Evolutionary conservation across 2,797 vertebrate species (phyloP).

Genomic region (Periophthalmus magnuspinnatus): DNA sequence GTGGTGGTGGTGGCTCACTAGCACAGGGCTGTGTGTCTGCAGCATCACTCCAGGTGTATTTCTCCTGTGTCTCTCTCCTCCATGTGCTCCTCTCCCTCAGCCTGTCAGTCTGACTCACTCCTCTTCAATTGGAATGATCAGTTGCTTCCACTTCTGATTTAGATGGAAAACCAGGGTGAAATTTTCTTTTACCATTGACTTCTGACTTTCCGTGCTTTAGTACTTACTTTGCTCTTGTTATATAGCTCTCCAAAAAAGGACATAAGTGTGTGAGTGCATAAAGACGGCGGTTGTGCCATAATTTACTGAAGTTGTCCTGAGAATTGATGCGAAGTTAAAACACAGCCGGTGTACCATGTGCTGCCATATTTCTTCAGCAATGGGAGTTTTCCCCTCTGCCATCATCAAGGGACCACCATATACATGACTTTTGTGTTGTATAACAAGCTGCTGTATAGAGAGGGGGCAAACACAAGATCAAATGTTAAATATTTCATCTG

Average conservation of each 20-base stretch:
- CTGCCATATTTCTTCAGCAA: slow-evolving; percentile 34
- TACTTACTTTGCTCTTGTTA: slow-evolving; percentile 29
- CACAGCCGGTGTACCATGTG: slow-evolving; percentile 38
- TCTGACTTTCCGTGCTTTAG: slow-evolving; percentile 18
- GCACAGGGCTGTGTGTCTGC: slow-evolving; percentile 5
- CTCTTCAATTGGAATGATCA: slow-evolving; percentile 31
- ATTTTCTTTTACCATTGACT: slow-evolving; percentile 37
- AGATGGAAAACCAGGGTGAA: slow-evolving; percentile 19
- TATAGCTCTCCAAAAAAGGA: slow-evolving; percentile 23
- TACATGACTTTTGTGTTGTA: slow-evolving; percentile 9
- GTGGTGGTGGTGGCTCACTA: neutral
- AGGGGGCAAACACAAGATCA: slow-evolving; percentile 3
- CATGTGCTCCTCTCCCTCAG: slow-evolving; percentile 19
- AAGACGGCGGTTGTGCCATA: slow-evolving; percentile 22
- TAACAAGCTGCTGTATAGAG: slow-evolving; percentile 9
- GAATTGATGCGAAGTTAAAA: slow-evolving; percentile 33
- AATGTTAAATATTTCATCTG: neutral
- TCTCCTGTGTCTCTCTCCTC: slow-evolving; percentile 26
- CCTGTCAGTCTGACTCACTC: slow-evolving; percentile 36
- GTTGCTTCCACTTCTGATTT: slow-evolving; percentile 42
- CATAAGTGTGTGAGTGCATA: slow-evolving; percentile 14
- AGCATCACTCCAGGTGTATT: slow-evolving; percentile 40
- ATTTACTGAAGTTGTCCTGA: slow-evolving; percentile 38
- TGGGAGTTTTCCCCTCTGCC: slow-evolving; percentile 27
- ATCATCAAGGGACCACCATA: slow-evolving; percentile 15